Evolutionary conservation across 2,797 vertebrate genomes (phyloP).

Genomic region (Leuciscus waleckii): DNA sequence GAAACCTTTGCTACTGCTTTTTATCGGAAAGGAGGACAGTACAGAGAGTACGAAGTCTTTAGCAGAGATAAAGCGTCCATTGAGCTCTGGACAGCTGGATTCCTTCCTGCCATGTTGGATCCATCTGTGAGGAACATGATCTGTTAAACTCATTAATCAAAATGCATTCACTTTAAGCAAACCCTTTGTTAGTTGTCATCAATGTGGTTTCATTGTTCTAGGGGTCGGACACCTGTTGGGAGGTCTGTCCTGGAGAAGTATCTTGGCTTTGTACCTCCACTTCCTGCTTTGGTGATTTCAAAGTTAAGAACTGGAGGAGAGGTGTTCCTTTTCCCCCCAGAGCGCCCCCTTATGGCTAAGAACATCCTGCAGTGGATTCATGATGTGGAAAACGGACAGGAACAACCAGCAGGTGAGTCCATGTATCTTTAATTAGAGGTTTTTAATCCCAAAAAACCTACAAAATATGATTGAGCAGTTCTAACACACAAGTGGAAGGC

Average conservation of each 20-base stretch:
- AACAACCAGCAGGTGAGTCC: constrained; percentile 83
- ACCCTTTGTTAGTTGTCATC: background rate
- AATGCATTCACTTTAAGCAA: background rate
- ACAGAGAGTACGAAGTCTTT: constrained; percentile 69
- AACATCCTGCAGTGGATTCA: constrained; percentile 85
- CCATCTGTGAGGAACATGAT: constrained; percentile 84
- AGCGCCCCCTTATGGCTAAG: constrained; percentile 72
- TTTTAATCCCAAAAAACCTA: background rate
- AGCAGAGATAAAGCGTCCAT: constrained; percentile 70
- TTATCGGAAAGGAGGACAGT: constrained; percentile 80
- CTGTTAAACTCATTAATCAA: background rate
- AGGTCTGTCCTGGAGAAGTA: constrained; percentile 81
- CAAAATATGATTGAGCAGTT: background rate
- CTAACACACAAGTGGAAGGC: too few relatives aligned
- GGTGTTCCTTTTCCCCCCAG: constrained; percentile 86
- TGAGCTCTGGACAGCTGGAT: constrained; percentile 62
- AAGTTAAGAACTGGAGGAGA: constrained; percentile 76
- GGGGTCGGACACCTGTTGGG: constrained; percentile 85
- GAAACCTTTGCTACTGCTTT: constrained; percentile 89
- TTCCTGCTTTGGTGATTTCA: constrained; percentile 86
- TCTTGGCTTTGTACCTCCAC: constrained; percentile 78
- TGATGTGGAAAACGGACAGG: constrained; percentile 77
- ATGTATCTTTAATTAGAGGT: background rate
- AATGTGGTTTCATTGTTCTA: constrained; percentile 56
- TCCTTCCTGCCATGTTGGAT: constrained; percentile 85